Evolutionary conservation across 1,140 invertebrate genomes (phyloP).

Genomic region (Tetramorium parvispinum): DNA sequence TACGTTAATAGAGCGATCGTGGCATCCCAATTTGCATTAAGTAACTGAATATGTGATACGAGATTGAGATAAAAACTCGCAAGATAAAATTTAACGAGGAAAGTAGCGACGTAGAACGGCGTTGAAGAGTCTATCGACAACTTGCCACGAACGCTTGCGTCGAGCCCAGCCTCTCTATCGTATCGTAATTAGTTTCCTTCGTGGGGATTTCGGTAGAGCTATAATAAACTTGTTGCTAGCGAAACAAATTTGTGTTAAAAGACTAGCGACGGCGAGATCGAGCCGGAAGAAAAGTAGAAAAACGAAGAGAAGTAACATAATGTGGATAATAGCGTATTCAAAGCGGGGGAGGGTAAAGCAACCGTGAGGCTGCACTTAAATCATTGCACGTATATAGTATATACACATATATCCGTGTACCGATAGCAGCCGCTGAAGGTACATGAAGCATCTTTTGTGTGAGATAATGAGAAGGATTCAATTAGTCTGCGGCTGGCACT

Average conservation of each 20-base stretch:
- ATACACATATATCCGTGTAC: background rate
- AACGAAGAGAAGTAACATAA: constrained; percentile 18
- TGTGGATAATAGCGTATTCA: constrained; percentile 29
- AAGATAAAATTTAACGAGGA: background rate
- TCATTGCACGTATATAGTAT: constrained; percentile 16
- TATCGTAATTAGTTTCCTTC: constrained; percentile 36
- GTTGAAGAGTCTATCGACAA: constrained; percentile 1
- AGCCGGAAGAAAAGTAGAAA: constrained; percentile 32
- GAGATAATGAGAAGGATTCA: constrained; percentile 69
- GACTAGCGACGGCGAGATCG: background rate
- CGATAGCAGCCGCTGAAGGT: constrained; percentile 12
- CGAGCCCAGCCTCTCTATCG: constrained; percentile 8
- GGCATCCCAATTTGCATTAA: background rate
- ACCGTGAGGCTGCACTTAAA: constrained; percentile 19
- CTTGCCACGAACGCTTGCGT: background rate
- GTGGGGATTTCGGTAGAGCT: constrained; percentile 7
- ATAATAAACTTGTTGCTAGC: constrained; percentile 50
- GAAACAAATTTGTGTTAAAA: constrained; percentile 7
- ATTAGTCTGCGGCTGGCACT: constrained; percentile 68
- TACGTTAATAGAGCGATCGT: constrained; percentile 8
- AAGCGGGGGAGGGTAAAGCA: background rate
- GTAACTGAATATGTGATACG: background rate
- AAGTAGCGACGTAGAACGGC: constrained; percentile 9
- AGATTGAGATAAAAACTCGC: background rate
- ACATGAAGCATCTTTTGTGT: constrained; percentile 59